Base-by-base conservation (phyloP, 2,888 invertebrate genomes). In the Seladonia tumulorum region DNA sequence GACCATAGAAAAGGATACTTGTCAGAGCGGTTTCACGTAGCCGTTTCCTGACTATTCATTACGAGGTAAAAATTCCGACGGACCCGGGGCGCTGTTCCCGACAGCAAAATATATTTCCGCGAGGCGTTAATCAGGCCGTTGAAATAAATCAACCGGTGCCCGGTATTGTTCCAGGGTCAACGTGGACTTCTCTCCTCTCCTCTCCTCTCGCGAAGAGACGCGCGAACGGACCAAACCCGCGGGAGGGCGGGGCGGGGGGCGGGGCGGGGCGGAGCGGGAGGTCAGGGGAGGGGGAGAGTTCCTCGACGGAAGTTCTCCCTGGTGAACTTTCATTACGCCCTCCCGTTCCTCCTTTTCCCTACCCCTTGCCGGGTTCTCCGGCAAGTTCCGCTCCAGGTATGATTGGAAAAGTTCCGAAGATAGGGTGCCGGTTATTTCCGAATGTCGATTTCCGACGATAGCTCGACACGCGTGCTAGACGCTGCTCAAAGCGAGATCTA, bases 341-440 rank as follows among this genome's bases (percentile, higher is more conserved):
- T 89, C 49, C 73, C 74, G 78, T 81, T 66, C 76, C 76, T 72
- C 71, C 76, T 29, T 29, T 76, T 74, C 68, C 73, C 68, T 60
- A 12, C 45, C 45, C 12, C 45, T 10, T 49, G 49, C 49, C 2
- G 53, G 53, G 74, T 76, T 78, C 57, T 71, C 81, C 74, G 74
- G 29, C 76, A 78, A 81, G 87, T 87, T 87, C 84, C 81, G 73
- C 79, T 35, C 75, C 77, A 88, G 92, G 91, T 93, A 93, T 92
- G 93, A 94, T 94, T 93, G 93, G 93, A 94, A 93, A 94, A 94
- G 93, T 93, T 93, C 83, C 80, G 76, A 80, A 83, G 79, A 57
- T 57, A 82, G 66, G 82, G 45, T 35, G 47, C 66, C 60, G 87
- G 86, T 87, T 90, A 84, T 88, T 89, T 85, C 80, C 86, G 85